Evolutionary conservation across 2,888 invertebrate species (phyloP), one percentile per base, ranked within the genome.

Genomic region (Celastrina argiolus): DNA sequence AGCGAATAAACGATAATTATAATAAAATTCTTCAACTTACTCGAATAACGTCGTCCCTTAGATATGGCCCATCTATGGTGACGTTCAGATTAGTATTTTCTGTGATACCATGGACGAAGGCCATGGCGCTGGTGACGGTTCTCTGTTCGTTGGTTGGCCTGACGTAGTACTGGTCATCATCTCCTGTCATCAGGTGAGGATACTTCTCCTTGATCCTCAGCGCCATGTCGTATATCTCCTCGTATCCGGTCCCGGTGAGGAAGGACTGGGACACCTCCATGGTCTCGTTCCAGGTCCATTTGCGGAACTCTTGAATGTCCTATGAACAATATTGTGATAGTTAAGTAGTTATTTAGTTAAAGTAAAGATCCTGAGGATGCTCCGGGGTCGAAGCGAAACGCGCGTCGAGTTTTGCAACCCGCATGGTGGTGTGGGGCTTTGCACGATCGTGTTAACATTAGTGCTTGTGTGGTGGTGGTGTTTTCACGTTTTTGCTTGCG

Each of bases 271-370:
- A 86, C 1, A 86, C 83, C 16, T 91, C 87, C 16, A 96, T 84
- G 56, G 93, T 93, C 0, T 87, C 81, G 74, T 94, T 93, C 93
- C 95, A 94, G 14, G 85, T 84, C 94, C 95, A 96, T 69, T 89
- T 88, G 74, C 90, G 92, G 56, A 96, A 84, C 69, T 93, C 88
- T 59, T 94, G 92, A 41, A 95, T 85, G 78, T 97, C 96, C 77
- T 93, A n/a, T n/a, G n/a, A n/a, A n/a, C n/a, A n/a, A n/a, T n/a
- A n/a, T n/a, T n/a, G n/a, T n/a, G n/a, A n/a, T n/a, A n/a, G n/a
- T n/a, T n/a, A n/a, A n/a, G n/a, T n/a, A n/a, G n/a, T n/a, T n/a
- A n/a, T n/a, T n/a, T n/a, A n/a, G n/a, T n/a, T n/a, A n/a, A n/a
- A n/a, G n/a, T n/a, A n/a, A n/a, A n/a, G n/a, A n/a, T n/a, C n/a